Evolutionary conservation across 2,113 vertebrate genomes (phyloP).

Genomic region (chimpanzee (Pan troglodytes)): NHGRI_mPanTro3-v2.1_pri NC_072417.2:56902501-56903000

Average conservation of each 20-base stretch:
- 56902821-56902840: not conserved
- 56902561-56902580: not conserved
- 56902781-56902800: not conserved
- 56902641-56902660: not conserved
- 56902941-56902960: not conserved
- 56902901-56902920: not conserved
- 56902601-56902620: not conserved
- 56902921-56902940: too few relatives aligned
- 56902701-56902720: not conserved
- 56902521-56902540: not conserved
- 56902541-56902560: not conserved
- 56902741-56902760: not conserved
- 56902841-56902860: not conserved
- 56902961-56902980: not conserved
- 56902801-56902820: not conserved
- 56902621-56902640: not conserved
- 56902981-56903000: not conserved
- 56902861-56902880: not conserved
- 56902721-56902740: not conserved
- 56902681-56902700: not conserved
- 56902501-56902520: not conserved
- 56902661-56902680: not conserved
- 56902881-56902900: not conserved
- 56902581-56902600: not conserved
- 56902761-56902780: not conserved